A percentile compares a stretch with the other conserved stretches of the same genome.
Evolutionary conservation across 2,888 invertebrate species (phyloP).

Genomic region (Ochropleura leucogaster): DNA sequence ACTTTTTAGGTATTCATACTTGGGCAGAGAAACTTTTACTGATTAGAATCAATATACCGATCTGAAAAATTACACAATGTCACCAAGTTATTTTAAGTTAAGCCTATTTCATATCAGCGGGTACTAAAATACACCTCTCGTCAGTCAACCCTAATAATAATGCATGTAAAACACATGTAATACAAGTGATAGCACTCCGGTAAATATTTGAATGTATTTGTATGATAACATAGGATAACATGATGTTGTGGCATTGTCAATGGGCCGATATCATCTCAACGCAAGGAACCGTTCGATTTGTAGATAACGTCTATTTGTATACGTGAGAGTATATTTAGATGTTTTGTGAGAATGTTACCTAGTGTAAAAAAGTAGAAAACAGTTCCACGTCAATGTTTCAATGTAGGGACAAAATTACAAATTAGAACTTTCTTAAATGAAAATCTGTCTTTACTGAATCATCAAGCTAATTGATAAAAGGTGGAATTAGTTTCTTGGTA

Average conservation of each 20-base stretch:
- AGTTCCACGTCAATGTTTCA: background rate
- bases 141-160: conserved; percentile 55
- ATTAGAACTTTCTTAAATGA: background rate
- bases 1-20: background rate
- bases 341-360: background rate
- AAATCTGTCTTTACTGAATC: background rate
- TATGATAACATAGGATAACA: conserved; percentile 83
- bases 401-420: too few species aligned
- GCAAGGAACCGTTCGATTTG: conserved; percentile 56
- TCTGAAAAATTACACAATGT: background rate
- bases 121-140: conserved; percentile 18
- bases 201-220: conserved; percentile 82
- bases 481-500: background rate
- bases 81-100: background rate
- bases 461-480: background rate
- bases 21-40: background rate
- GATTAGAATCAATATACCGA: background rate
- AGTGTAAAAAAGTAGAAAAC: background rate
- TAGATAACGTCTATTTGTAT: conserved; percentile 53
- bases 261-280: conserved; percentile 69
- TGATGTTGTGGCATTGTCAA: conserved; percentile 73
- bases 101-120: conserved; percentile 1
- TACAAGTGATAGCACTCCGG: conserved; percentile 67
- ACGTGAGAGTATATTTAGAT: conserved; percentile 45
- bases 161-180: conserved; percentile 82